Base-by-base conservation (phyloP, 2,888 invertebrate genomes). In the Lepidocyrtinus sp. region DNA sequence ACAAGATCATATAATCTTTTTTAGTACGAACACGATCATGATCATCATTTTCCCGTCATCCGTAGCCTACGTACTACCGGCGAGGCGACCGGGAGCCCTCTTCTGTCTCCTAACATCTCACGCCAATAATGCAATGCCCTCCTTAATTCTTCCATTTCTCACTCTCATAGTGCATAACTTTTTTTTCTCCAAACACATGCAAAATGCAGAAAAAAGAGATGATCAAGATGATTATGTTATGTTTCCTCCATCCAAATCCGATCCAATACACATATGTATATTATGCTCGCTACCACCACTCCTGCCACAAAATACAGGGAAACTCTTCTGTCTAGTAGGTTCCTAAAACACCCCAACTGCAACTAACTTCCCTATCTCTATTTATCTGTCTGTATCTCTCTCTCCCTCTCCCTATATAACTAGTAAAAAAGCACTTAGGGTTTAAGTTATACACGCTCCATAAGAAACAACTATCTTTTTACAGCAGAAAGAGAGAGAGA, bases 11-110 rank as follows among this genome's bases (percentile, higher is more conserved):
- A n/a, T 62, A 19, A n/a, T 21, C 19, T 64, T 26, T 26, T 26
- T 27, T 36, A 36, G 12, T 7, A 36, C 12, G 12, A 36, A 36
- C 36, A 36, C 36, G 36, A 36, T 36, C 36, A 36, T 36, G 36
- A 36, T 36, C 17, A 26, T 64, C 36, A 64, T 62, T 21, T 64
- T 64, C 64, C 64, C 64, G 64, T 64, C 64, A 64, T 64, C 36
- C 64, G 64, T 64, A 12, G 64, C 19, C 27, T 64, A 62, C 15
- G 21, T 22, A 62, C 62, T 22, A 62, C 62, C 62, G 36, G 36
- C 12, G n/a, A n/a, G 36, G 36, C 36, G 36, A 36, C 36, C n/a
- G n/a, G n/a, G n/a, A n/a, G n/a, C n/a, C n/a, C n/a, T n/a, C n/a
- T n/a, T n/a, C n/a, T 36, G 36, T 36, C 36, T 36, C 36, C n/a